Conservation (phyloP, 92 coral and sea anemone genomes). For the Phenganax stokvisi region DNA sequence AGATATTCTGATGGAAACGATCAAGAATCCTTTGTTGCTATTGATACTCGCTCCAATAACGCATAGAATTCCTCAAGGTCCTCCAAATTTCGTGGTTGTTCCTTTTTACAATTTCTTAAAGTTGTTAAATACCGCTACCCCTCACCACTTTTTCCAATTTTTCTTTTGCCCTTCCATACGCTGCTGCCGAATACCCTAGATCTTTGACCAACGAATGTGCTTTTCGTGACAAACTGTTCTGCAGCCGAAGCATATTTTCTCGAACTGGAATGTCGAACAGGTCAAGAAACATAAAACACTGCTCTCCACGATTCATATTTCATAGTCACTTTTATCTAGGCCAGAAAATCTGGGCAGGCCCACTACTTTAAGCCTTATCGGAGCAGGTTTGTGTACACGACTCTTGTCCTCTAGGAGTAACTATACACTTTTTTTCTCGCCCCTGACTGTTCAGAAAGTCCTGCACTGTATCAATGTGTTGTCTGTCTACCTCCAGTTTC, state of each 20-base stretch:
- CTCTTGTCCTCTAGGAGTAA: too few species aligned
- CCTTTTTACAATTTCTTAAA: neutral
- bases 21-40: neutral
- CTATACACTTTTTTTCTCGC: too few species aligned
- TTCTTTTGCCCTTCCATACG: conserved; percentile 8
- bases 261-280: neutral
- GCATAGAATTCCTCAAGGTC: neutral
- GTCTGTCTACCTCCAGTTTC: neutral
- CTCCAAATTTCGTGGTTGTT: neutral
- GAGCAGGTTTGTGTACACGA: neutral
- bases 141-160: conserved; percentile 16
- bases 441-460: neutral
- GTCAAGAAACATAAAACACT: conserved; percentile 13
- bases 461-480: neutral
- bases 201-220: neutral
- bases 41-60: neutral
- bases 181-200: neutral
- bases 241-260: conserved; percentile 2
- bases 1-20: conserved; percentile 14
- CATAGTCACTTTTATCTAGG: neutral
- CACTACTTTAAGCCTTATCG: neutral
- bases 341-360: neutral
- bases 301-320: neutral
- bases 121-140: neutral
- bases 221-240: neutral